These are phyloP conservation scores for Phymastichus coffea DNA, from an alignment of 1,140 invertebrate species.

Conservation along the genomic window DNA sequence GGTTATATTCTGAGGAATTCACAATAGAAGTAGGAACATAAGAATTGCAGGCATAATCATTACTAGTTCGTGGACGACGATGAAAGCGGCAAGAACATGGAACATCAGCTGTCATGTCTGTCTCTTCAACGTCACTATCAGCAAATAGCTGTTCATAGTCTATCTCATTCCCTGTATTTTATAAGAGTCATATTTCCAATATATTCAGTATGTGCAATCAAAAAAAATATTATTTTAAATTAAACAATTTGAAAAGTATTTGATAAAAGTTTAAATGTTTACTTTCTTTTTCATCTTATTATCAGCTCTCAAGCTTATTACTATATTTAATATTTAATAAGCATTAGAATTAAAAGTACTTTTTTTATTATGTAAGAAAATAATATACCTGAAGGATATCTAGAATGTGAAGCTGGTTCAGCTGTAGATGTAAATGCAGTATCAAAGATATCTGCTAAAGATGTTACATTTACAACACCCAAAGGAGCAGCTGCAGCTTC, in stretches of 20 bases:
- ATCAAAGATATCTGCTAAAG: constrained; percentile 58
- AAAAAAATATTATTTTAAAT: too few species aligned
- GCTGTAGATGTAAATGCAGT: constrained; percentile 60
- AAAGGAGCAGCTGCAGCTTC: constrained; percentile 45
- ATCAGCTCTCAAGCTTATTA: background rate
- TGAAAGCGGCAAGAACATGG: constrained; percentile 39
- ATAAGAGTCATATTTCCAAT: too few species aligned
- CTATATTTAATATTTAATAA: background rate
- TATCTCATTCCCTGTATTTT: constrained; percentile 51
- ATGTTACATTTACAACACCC: constrained; percentile 55
- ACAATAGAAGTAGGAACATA: constrained; percentile 29
- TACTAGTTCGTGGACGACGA: constrained; percentile 29
- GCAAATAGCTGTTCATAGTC: constrained; percentile 59
- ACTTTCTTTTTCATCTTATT: too few species aligned
- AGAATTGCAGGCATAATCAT: constrained; percentile 28
- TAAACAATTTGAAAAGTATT: too few species aligned
- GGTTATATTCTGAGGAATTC: constrained; percentile 34
- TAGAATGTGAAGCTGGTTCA: constrained; percentile 51
- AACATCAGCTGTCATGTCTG: constrained; percentile 44
- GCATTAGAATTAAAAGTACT: background rate
- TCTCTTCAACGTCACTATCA: constrained; percentile 56
- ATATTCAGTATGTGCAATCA: too few species aligned
- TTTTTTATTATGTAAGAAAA: background rate
- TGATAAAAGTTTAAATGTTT: background rate
- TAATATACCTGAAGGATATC: constrained; percentile 50